phyloP scores from a whole-genome alignment of 2,888 invertebrate genomes.

The Heliconius ismenius region DNA sequence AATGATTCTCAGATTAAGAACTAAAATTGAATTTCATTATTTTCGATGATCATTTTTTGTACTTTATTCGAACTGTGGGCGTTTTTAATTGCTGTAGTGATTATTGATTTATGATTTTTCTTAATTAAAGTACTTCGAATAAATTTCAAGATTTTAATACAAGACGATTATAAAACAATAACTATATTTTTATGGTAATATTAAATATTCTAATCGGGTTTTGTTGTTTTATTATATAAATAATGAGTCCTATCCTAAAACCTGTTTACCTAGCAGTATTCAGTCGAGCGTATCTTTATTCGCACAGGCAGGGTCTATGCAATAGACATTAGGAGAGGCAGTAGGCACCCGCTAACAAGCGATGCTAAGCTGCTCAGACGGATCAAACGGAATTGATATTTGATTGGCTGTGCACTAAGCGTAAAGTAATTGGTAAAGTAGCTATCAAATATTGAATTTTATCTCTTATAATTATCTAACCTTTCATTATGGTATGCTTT shows the following conservation, averaged over 20 bases:
- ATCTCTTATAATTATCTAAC: conserved; percentile 21
- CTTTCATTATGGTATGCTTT: background rate
- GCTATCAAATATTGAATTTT: conserved; percentile 37
- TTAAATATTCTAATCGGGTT: conserved; percentile 10
- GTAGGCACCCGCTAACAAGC: conserved; percentile 45
- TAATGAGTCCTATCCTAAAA: conserved; percentile 65
- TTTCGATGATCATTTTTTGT: conserved; percentile 53
- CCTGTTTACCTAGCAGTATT: conserved; percentile 60
- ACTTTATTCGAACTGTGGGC: conserved; percentile 46
- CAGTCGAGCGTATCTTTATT: conserved; percentile 45
- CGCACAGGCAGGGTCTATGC: conserved; percentile 41
- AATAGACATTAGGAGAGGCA: conserved; percentile 36
- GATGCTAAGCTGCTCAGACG: conserved; percentile 41
- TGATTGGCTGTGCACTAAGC: conserved; percentile 45
- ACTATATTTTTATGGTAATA: background rate
- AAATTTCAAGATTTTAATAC: conserved; percentile 5
- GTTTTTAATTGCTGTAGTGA: conserved; percentile 64
- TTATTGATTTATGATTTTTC: conserved; percentile 55
- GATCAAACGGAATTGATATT: conserved; percentile 46
- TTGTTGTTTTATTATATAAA: conserved; percentile 53
- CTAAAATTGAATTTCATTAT: conserved; percentile 55
- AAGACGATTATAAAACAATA: background rate
- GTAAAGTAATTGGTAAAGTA: conserved; percentile 43
- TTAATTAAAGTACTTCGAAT: conserved; percentile 32
- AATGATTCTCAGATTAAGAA: conserved; percentile 29